Evolutionary conservation across 2,797 vertebrate genomes (phyloP).

Genomic region (Eidolon dupreanum): DNA sequence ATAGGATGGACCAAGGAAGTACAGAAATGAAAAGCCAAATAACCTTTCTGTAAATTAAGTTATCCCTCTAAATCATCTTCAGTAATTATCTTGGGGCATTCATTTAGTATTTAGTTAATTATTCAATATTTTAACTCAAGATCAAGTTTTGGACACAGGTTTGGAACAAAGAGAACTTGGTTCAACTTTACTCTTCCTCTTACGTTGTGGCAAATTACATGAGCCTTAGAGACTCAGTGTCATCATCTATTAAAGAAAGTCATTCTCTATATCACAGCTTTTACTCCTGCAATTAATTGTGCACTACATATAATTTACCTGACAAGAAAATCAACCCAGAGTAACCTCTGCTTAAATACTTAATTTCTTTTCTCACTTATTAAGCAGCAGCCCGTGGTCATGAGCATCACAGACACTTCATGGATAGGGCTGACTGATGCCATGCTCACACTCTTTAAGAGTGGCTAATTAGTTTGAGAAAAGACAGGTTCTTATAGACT

Average conservation of each 20-base stretch:
- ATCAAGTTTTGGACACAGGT: neutral
- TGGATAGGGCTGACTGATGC: neutral
- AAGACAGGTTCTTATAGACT: neutral
- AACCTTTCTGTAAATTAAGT: conserved; percentile 19
- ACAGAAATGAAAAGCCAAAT: conserved; percentile 44
- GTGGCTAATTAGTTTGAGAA: neutral
- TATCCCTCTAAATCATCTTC: conserved; percentile 14
- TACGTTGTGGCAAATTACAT: neutral
- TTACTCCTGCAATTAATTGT: neutral
- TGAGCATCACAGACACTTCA: neutral
- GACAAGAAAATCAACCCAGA: neutral
- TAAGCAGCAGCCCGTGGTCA: neutral
- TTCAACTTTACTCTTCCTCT: neutral
- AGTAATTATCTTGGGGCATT: neutral
- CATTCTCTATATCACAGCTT: neutral
- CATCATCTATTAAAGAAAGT: conserved; percentile 33
- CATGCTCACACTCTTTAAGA: neutral
- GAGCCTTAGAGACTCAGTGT: neutral
- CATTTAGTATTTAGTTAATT: conserved; percentile 43
- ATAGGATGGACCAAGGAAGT: neutral
- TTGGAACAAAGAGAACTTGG: conserved; percentile 19
- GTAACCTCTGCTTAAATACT: conserved; percentile 33
- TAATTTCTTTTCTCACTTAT: neutral
- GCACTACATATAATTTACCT: neutral
- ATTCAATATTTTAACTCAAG: conserved; percentile 56